Evolutionary conservation across 2,888 invertebrate species (phyloP), one percentile per base, ranked within the genome.

Genomic region (Euclidia mi): DNA sequence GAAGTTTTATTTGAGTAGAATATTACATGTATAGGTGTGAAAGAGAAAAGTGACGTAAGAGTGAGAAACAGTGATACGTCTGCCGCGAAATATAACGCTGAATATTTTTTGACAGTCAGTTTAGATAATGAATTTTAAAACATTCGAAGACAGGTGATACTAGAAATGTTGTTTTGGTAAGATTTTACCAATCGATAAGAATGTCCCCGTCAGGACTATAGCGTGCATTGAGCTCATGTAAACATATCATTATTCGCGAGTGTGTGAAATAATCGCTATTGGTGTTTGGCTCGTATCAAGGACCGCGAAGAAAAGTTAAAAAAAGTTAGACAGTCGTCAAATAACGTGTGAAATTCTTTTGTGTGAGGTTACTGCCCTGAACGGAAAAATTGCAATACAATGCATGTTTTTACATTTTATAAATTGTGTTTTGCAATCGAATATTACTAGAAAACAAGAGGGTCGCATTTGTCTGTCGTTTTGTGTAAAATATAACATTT

Each of bases 401-500:
- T 15, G n/a, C 14, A 15, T 31, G 20, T 25, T 25, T 25, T 25
- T 6, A 11, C 3, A n/a, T 40, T 20, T 7, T 34, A 6, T n/a
- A 7, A 11, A n/a, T 59, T 72, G 57, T 49, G 63, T 61, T 62
- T 75, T 75, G 72, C 66, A 65, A 65, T 56, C 12, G 7, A 28
- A 28, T 17, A 42, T 42, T 38, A 29, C 17, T 28, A 10, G 18
- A 25, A 45, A 60, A 63, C 66, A 75, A 73, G 76, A 75, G 65
- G 40, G 49, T 61, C 50, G 58, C 66, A 61, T 55, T 43, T 53
- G 47, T 51, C 38, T 57, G 60, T 59, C 56, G 32, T 42, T 52
- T 43, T 57, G n/a, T 42, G 29, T 37, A 29, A 32, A 41, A 29
- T 15, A 41, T 17, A 45, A 51, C 56, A 71, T 71, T 69, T 71